Percentiles rank a stretch among this genome's conserved stretches.
phyloP scores from a whole-genome alignment of 2,888 invertebrate species.

The Isotomurus palustris region DNA sequence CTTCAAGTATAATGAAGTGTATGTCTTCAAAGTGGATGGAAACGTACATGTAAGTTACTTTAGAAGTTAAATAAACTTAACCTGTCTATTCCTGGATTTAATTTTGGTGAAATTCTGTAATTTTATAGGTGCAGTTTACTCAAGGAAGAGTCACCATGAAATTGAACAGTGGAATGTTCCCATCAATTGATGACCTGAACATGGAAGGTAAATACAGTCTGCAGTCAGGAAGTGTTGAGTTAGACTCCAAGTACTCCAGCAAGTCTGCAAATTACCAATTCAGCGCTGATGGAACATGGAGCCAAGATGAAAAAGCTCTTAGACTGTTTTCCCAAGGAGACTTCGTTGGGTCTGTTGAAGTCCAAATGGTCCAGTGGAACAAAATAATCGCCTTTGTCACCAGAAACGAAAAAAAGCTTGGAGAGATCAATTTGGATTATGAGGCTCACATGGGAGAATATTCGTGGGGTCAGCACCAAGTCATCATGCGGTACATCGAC shows the following conservation, averaged over 20 bases:
- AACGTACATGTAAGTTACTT: no score
- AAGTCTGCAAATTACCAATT: background rate
- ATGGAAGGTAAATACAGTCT: background rate
- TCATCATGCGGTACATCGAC: constrained; percentile 22
- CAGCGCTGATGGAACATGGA: constrained; percentile 14
- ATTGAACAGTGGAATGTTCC: constrained; percentile 15
- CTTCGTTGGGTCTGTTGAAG: constrained; percentile 11
- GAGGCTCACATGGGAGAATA: constrained; percentile 25
- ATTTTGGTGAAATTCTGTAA: no score
- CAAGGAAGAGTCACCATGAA: constrained; percentile 13
- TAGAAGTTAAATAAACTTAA: no score
- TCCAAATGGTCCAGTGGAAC: constrained; percentile 11
- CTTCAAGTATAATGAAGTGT: no score
- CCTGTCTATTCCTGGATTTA: no score
- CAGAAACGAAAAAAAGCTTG: constrained; percentile 15
- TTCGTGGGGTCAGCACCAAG: constrained; percentile 31
- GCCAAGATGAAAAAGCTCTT: constrained; percentile 14
- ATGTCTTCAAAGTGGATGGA: background rate
- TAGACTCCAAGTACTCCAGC: constrained; percentile 14
- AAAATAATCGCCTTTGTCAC: constrained; percentile 5
- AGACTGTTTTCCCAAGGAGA: constrained; percentile 12
- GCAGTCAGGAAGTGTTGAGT: background rate
- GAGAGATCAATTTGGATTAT: constrained; percentile 23
- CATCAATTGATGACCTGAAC: constrained; percentile 12
- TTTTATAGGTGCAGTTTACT: background rate